Percentiles rank a stretch among this genome's conserved stretches.
These are phyloP conservation scores for Chaetoderma sp. DNA, from an alignment of 2,888 invertebrate species.

Conservation along the genomic window DNA sequence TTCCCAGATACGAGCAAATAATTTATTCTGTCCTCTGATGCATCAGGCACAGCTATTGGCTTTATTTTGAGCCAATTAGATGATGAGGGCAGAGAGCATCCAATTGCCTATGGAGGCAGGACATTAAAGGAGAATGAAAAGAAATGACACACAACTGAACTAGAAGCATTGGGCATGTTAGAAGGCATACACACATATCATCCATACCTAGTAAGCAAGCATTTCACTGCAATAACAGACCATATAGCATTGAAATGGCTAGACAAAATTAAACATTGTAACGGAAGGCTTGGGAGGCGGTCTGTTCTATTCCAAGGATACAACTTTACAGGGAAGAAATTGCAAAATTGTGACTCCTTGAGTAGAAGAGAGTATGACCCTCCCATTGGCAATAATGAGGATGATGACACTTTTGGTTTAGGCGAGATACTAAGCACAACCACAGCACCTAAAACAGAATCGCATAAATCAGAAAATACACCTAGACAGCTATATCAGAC, in stretches of 20 bases:
- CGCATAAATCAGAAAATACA: no score
- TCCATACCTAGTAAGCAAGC: conserved; percentile 8
- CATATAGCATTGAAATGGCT: conserved; percentile 12
- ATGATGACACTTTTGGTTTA: no score
- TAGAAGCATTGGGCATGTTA: conserved; percentile 15
- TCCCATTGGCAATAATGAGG: no score
- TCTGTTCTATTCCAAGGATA: conserved; percentile 13
- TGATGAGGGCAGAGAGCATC: conserved; percentile 2
- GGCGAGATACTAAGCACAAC: no score
- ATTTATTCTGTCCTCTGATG: conserved; percentile 24
- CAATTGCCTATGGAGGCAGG: conserved; percentile 20
- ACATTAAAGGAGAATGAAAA: conserved; percentile 6
- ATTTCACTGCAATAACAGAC: conserved; percentile 13
- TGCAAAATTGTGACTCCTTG: neutral
- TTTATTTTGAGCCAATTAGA: conserved; percentile 22
- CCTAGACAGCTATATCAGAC: no score
- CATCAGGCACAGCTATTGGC: conserved; percentile 14
- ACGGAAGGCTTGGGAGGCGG: conserved; percentile 9
- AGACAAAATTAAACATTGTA: conserved; percentile 1
- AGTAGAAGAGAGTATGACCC: no score
- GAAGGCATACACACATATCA: conserved; percentile 22
- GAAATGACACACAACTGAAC: conserved; percentile 11
- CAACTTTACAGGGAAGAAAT: conserved; percentile 5
- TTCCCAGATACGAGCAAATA: conserved; percentile 8
- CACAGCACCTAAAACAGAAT: no score